Base-by-base conservation (phyloP, 2,888 invertebrate species). In the Thereva unica region DNA sequence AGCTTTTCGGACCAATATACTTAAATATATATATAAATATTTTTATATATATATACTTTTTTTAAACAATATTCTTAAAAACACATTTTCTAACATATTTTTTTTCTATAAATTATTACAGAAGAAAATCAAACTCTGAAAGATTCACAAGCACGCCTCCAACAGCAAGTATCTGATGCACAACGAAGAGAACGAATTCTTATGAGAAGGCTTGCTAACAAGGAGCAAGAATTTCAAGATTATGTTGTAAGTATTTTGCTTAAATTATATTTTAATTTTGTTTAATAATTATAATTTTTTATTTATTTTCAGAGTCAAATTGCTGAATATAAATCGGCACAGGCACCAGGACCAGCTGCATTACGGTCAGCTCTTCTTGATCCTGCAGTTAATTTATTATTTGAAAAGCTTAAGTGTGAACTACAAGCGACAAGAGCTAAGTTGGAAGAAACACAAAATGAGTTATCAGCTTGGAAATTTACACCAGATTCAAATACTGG, bases 401-500 rank as follows among this genome's bases (percentile, higher is more conserved):
- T 97, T 76, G 90, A 95, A 78, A 89, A 92, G 78, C 85, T 98
- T 77, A 90, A 93, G 75, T 90, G 92, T 78, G 97, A 98, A 81
- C 83, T 97, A 71, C 90, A 93, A 68, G 87, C 91, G 59, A 92
- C 93, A 23, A 92, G 93, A 79, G 91, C 93, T 64, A 91, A 93
- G 78, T 84, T 97, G 72, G 97, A 97, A 79, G 97, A 97, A 81
- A 96, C 96, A 12, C 97, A 97, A 82, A 96, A 95, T 82, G 98
- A 98, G 84, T 84, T 98, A 53, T 92, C 94, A 66, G 97, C 98
- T 3, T 98, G 97, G 97, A 98, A 98, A 82, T 98, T 98, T 82
- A 97, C 97, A 9, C 96, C 97, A n/a, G 98, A 98, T 82, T 97
- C 96, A 71, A 96, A 96, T 83, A 97, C 97, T 54, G 98, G 98